phyloP scores from a whole-genome alignment of 1,140 invertebrate genomes.

The Drosophila busckii region DNA sequence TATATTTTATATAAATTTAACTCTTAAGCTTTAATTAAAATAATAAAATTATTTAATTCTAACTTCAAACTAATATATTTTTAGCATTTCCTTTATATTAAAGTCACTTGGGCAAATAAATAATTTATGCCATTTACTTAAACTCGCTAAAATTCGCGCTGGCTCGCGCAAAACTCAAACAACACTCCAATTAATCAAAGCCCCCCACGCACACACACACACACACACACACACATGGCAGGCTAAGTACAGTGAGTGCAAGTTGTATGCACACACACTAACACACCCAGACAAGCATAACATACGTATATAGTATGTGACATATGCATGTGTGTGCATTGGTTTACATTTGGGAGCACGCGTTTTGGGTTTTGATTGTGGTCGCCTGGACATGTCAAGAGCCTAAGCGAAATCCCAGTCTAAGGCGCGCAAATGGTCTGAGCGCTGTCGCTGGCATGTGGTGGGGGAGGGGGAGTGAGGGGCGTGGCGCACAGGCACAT shows the following conservation, averaged over 20 bases:
- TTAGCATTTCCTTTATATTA: too few species aligned
- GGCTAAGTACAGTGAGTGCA: conserved; percentile 44
- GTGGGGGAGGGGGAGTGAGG: too few species aligned
- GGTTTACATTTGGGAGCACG: conserved; percentile 14
- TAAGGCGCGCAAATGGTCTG: too few species aligned
- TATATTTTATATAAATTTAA: too few species aligned
- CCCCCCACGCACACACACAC: conserved; percentile 39
- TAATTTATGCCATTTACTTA: too few species aligned
- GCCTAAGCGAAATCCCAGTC: background rate
- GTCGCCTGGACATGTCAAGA: conserved; percentile 8
- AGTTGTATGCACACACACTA: conserved; percentile 41
- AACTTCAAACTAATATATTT: too few species aligned
- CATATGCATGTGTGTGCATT: conserved; percentile 8
- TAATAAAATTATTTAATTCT: too few species aligned
- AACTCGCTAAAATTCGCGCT: background rate
- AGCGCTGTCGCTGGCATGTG: conserved; percentile 5
- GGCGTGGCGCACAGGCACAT: conserved; percentile 42
- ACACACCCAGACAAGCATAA: conserved; percentile 31
- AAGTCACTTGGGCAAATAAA: too few species aligned
- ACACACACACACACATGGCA: conserved; percentile 37
- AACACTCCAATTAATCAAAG: conserved; percentile 57
- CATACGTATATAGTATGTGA: background rate
- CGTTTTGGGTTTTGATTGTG: conserved; percentile 6
- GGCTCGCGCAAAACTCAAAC: conserved; percentile 33
- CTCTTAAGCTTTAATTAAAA: too few species aligned